Evolutionary conservation across 2,888 invertebrate species (phyloP), one percentile per base, ranked within the genome.

Genomic region (Heteromurus nitidus): DNA sequence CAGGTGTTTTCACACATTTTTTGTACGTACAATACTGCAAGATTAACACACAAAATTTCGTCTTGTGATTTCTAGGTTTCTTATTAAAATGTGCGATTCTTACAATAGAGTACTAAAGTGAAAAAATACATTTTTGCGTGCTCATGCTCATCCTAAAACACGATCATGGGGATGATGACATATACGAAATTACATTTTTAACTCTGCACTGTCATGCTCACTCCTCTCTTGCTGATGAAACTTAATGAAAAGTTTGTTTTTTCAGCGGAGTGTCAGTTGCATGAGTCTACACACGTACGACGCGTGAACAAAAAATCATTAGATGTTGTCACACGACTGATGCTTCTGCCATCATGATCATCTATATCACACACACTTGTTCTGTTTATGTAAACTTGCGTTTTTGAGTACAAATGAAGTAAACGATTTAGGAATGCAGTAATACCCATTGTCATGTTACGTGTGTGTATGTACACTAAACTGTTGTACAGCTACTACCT

Each of bases 81-180:
- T 42, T 11, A 16, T 42, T 42, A 64, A 64, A 64, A 42, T 64
- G 64, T 62, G 31, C 13, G 64, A 64, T 64, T 64, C 42, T 64
- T n/a, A 64, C 42, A 64, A 42, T 22, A 13, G 13, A 11, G 20
- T 13, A 64, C 2, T 5, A 20, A 47, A n/a, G n/a, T n/a, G n/a
- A 60, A 42, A 64, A 28, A 64, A 64, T 22, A 20, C n/a, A 3
- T 36, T 64, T 42, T 64, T 28, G 30, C 64, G 50, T 62, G 73
- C 64, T 62, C 64, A 30, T 62, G 73, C 64, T 62, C 53, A 44
- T 74, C 53, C 55, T 55, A 28, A 75, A 67, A 28, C 67, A 65
- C 53, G 74, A 74, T 55, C 42, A 58, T 68, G 55, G 18, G 36
- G 75, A 76, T 68, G 76, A 76, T 67, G 67, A 75, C 68, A 73